Evolutionary conservation across 2,888 invertebrate species (phyloP).

Genomic region (Rotaria magnacalcarata): DNA sequence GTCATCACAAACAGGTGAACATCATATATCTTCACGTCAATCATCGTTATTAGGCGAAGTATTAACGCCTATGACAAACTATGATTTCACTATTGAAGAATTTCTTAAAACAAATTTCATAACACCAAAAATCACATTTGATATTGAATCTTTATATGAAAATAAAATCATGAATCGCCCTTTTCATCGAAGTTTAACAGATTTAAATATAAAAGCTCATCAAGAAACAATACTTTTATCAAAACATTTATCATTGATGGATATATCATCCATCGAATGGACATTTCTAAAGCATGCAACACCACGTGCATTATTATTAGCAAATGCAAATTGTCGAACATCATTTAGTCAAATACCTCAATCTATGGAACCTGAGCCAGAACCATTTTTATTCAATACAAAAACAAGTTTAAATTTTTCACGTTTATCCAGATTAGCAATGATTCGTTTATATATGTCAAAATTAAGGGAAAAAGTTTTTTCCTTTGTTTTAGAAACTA

Average conservation of each 20-base stretch:
- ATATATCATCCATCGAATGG: conserved; percentile 18
- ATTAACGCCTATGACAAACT: not conserved
- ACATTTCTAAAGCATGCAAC: conserved; percentile 21
- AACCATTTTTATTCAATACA: too few species aligned
- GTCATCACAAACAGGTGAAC: not conserved
- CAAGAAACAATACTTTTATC: not conserved
- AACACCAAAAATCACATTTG: not conserved
- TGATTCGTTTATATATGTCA: conserved; percentile 33
- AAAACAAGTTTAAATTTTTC: conserved; percentile 20
- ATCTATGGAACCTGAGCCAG: not conserved
- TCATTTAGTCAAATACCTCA: not conserved
- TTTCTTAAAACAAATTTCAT: not conserved
- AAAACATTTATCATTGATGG: conserved; percentile 21
- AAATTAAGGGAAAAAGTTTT: conserved; percentile 40
- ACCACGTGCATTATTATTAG: not conserved
- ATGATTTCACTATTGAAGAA: conserved; percentile 9
- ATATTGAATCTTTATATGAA: conserved; percentile 24
- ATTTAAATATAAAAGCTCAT: not conserved
- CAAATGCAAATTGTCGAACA: not conserved
- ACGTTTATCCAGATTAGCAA: conserved; percentile 40
- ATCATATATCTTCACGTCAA: not conserved
- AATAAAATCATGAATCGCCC: not conserved
- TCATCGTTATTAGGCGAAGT: not conserved
- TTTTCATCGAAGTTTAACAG: conserved; percentile 26
- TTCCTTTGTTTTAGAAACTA: conserved; percentile 6